A percentile compares a stretch with the other conserved stretches of the same genome.
phyloP scores from a whole-genome alignment of 2,797 vertebrate species.

The Pipistrellus pipistrellus region DNA sequence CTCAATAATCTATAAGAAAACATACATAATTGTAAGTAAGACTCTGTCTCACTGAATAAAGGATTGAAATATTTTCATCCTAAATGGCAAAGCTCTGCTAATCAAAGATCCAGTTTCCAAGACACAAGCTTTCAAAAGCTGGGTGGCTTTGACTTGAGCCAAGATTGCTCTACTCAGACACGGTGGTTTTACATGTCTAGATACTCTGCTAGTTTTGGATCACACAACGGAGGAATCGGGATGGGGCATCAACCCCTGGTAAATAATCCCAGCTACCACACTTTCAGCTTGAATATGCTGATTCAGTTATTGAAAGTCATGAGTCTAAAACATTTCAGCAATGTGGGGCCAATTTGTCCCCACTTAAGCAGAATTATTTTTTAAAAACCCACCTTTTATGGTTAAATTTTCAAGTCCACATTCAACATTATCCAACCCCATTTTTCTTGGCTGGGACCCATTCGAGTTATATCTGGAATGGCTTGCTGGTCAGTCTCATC shows the following conservation, averaged over 20 bases:
- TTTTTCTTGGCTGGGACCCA: constrained; percentile 94
- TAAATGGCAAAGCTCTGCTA: neutral
- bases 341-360: rapidly evolving
- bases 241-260: neutral
- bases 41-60: neutral
- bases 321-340: neutral
- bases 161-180: neutral
- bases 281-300: neutral
- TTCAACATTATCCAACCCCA: constrained; percentile 99
- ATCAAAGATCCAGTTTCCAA: neutral
- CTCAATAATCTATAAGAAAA: constrained; percentile 50
- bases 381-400: constrained; percentile 93
- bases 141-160: neutral
- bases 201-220: neutral
- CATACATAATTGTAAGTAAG: neutral
- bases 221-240: neutral
- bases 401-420: constrained; percentile 99
- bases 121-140: neutral
- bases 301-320: neutral
- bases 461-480: constrained; percentile 91
- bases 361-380: constrained; percentile 1
- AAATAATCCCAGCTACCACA: neutral
- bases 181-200: neutral
- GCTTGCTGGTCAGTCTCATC: constrained; percentile 95
- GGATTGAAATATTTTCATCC: constrained; percentile 25